phyloP scores from a whole-genome alignment of 2,113 vertebrate species.

The Protobothrops mucrosquamatus region DNA sequence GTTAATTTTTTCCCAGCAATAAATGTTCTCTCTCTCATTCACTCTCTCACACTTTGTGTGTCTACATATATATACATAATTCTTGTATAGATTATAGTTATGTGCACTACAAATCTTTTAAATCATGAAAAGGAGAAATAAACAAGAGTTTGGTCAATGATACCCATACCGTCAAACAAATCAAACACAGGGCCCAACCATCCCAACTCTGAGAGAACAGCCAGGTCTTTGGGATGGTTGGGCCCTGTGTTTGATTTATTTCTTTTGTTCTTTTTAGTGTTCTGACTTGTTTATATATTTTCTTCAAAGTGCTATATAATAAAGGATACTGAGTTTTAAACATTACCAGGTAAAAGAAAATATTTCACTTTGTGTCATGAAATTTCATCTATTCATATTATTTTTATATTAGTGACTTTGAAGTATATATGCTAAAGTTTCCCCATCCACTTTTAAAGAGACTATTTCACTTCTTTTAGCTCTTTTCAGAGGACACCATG shows the following conservation, averaged over 20 bases:
- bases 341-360: not conserved
- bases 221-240: too few relatives aligned
- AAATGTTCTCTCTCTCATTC: not conserved
- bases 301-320: not conserved
- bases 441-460: not conserved
- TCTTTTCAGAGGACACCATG: not conserved
- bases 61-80: not conserved
- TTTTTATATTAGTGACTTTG: not conserved
- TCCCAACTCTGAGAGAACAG: not conserved
- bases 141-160: not conserved
- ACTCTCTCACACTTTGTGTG: not conserved
- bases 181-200: too few relatives aligned
- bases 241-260: too few relatives aligned
- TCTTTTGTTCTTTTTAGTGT: not conserved
- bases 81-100: not conserved
- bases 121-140: not conserved
- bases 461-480: not conserved
- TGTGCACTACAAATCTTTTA: not conserved
- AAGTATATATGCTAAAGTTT: not conserved
- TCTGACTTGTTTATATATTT: not conserved
- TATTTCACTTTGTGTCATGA: not conserved
- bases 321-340: not conserved
- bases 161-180: not conserved
- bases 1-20: not conserved
- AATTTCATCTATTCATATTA: not conserved